These are phyloP conservation scores for Macroramphosus scolopax DNA, from an alignment of 2,797 vertebrate species.

Conservation along the genomic window DNA sequence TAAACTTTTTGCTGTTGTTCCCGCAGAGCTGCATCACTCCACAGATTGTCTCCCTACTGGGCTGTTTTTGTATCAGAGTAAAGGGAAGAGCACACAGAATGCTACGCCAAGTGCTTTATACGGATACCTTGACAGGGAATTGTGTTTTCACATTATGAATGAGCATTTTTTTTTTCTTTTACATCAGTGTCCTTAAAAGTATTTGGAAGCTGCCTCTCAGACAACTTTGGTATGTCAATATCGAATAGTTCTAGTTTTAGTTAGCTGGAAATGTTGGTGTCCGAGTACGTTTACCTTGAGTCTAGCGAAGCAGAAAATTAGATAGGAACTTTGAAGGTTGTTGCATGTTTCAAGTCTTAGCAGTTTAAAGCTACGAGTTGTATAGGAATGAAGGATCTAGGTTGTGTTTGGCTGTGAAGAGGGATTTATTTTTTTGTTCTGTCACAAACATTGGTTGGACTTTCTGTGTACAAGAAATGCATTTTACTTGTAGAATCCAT, in stretches of 20 bases:
- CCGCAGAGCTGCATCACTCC: conserved; percentile 52
- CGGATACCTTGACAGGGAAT: conserved; percentile 76
- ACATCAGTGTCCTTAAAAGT: conserved; percentile 73
- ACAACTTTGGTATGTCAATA: conserved; percentile 60
- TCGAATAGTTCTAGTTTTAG: conserved; percentile 69
- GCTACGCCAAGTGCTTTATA: conserved; percentile 77
- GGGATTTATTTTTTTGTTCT: conserved; percentile 46
- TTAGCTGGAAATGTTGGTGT: conserved; percentile 59
- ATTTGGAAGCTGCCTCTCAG: conserved; percentile 54
- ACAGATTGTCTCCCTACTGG: conserved; percentile 57
- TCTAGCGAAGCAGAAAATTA: conserved; percentile 70
- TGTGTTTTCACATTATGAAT: conserved; percentile 66
- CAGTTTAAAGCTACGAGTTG: conserved; percentile 69
- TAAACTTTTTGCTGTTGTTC: conserved; percentile 19
- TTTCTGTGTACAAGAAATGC: conserved; percentile 64
- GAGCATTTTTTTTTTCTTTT: conserved; percentile 62
- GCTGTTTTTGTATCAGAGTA: conserved; percentile 54
- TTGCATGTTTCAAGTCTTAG: conserved; percentile 77
- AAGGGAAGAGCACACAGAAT: conserved; percentile 75
- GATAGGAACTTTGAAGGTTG: conserved; percentile 70
- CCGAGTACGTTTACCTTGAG: conserved; percentile 56
- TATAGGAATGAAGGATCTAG: conserved; percentile 75
- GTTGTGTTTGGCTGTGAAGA: conserved; percentile 63
- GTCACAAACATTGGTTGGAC: conserved; percentile 68
- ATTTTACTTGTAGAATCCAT: conserved; percentile 47